phyloP scores from a whole-genome alignment of 2,797 vertebrate species.

The Melanogrammus aeglefinus region DNA sequence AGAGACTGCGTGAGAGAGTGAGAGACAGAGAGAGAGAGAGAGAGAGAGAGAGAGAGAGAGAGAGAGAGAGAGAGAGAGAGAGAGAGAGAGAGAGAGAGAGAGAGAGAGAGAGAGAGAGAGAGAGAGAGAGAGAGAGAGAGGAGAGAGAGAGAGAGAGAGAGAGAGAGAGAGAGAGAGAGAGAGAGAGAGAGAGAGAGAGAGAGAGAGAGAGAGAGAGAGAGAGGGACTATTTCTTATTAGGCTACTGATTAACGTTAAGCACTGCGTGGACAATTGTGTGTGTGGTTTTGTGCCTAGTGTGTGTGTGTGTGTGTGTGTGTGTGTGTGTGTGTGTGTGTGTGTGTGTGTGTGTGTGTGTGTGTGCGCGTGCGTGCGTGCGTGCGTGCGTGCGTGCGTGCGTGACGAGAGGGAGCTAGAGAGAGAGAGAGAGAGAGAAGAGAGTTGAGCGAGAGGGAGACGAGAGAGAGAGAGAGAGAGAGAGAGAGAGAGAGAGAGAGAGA shows the following conservation, averaged over 20 bases:
- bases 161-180: no score
- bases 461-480: conserved; percentile 15
- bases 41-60: conserved; percentile 15
- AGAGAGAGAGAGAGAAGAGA: conserved; percentile 5
- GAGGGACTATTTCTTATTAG: neutral
- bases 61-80: neutral
- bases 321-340: no score
- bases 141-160: conserved; percentile 3
- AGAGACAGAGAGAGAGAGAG: neutral
- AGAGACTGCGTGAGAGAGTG: conserved; percentile 10
- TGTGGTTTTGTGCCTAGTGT: no score
- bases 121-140: conserved; percentile 10
- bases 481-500: neutral
- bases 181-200: neutral
- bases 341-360: no score
- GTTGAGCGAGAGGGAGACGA: conserved; percentile 6
- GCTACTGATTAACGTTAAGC: conserved; percentile 6
- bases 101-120: neutral
- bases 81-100: conserved; percentile 10
- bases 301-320: no score
- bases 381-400: no score
- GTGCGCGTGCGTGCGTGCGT: no score
- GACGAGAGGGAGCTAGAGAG: neutral
- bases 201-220: conserved; percentile 1
- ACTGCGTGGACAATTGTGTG: neutral